Evolutionary conservation across 2,113 vertebrate genomes (phyloP).

Genomic region (Sitta europaea): DNA sequence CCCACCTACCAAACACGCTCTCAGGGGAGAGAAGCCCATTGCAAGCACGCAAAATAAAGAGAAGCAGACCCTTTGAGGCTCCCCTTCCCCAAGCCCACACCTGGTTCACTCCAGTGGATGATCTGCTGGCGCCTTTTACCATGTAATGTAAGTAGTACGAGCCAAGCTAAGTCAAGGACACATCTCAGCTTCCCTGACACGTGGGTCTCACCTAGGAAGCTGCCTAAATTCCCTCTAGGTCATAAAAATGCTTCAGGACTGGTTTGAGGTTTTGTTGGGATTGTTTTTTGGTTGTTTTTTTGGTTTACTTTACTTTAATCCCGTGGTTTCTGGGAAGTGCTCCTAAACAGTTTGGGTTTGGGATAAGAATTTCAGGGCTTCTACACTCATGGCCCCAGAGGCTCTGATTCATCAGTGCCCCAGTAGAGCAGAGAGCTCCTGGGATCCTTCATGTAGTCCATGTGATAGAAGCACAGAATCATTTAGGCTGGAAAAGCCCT

Average conservation of each 20-base stretch:
- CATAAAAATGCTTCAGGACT: background rate
- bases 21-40: background rate
- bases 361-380: background rate
- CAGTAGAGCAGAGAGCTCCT: background rate
- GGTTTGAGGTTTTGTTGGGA: background rate
- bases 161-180: background rate
- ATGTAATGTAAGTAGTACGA: background rate
- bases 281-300: background rate
- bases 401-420: background rate
- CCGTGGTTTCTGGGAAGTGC: background rate
- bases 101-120: background rate
- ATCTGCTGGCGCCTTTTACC: background rate
- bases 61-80: background rate
- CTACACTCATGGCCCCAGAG: background rate
- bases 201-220: background rate
- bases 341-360: background rate
- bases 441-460: background rate
- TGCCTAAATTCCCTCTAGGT: background rate
- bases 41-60: background rate
- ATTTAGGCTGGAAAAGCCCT: background rate
- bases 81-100: rapidly evolving
- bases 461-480: background rate
- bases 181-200: background rate
- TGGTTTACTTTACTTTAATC: background rate
- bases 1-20: background rate